These are phyloP conservation scores for Akabosia matsudoensis DNA, from an alignment of 1,140 invertebrate species.

Conservation along the genomic window DNA sequence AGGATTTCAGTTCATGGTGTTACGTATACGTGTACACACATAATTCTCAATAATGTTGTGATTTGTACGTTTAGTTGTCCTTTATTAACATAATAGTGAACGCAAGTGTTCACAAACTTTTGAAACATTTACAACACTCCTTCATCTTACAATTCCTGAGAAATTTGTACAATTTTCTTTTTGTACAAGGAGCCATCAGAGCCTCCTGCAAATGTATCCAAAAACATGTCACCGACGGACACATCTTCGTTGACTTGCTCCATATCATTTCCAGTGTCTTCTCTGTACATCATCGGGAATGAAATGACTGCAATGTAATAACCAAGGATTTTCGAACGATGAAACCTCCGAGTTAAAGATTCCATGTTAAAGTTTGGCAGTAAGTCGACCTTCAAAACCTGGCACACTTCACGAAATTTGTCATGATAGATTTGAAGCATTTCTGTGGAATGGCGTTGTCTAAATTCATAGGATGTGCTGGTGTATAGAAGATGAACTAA, in stretches of 20 bases:
- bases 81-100: no score
- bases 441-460: slow-evolving; percentile 43
- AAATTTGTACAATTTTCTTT: slow-evolving; percentile 16
- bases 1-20: no score
- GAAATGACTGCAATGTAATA: slow-evolving; percentile 16
- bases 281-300: slow-evolving; percentile 22
- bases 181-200: background rate
- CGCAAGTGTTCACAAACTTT: no score
- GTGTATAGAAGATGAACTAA: slow-evolving; percentile 36
- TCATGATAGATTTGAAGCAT: slow-evolving; percentile 52
- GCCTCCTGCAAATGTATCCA: background rate
- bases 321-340: slow-evolving; percentile 31
- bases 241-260: background rate
- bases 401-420: slow-evolving; percentile 29
- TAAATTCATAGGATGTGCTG: slow-evolving; percentile 16
- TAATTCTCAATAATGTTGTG: no score
- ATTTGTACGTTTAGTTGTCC: no score
- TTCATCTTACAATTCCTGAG: slow-evolving; percentile 25
- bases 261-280: background rate
- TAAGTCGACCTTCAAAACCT: background rate
- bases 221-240: slow-evolving; percentile 20
- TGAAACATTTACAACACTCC: slow-evolving; percentile 37
- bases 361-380: slow-evolving; percentile 32
- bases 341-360: slow-evolving; percentile 25
- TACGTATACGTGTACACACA: no score